Conservation (phyloP, 2,888 invertebrate species). For the Gymnoscelis rufifasciata region DNA sequence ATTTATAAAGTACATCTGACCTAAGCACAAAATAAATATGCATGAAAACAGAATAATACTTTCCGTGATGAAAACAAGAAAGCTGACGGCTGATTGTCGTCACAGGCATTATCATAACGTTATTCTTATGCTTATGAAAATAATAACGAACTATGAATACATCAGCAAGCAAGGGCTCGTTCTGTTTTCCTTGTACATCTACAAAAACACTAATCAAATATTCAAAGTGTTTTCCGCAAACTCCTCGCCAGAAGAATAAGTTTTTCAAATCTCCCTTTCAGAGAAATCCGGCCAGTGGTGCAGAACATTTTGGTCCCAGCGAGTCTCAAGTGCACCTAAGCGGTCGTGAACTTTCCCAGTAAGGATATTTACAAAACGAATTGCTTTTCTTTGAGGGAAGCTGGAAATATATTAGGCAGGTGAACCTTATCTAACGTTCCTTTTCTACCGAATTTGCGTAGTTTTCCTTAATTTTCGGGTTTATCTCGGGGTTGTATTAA, state of each 20-base stretch:
- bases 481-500: slow-evolving; percentile 12
- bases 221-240: slow-evolving; percentile 17
- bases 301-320: slow-evolving; percentile 48
- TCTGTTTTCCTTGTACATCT: slow-evolving; percentile 17
- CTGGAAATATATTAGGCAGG: slow-evolving; percentile 26
- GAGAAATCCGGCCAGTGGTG: slow-evolving; percentile 42
- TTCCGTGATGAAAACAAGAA: slow-evolving; percentile 3
- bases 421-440: slow-evolving; percentile 22
- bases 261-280: slow-evolving; percentile 38
- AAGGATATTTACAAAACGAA: slow-evolving; percentile 33
- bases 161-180: slow-evolving; percentile 10
- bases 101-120: slow-evolving; percentile 39
- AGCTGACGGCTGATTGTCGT: slow-evolving; percentile 27
- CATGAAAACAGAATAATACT: slow-evolving; percentile 1
- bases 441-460: slow-evolving; percentile 15
- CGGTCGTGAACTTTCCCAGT: slow-evolving; percentile 44
- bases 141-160: slow-evolving; percentile 24
- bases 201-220: slow-evolving; percentile 13
- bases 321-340: slow-evolving; percentile 49
- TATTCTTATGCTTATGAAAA: slow-evolving; percentile 37
- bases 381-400: slow-evolving; percentile 26
- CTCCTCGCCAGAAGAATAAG: slow-evolving; percentile 20
- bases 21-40: slow-evolving; percentile 5
- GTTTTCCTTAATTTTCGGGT: slow-evolving; percentile 22
- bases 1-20: no score